Base-by-base conservation (phyloP, 2,797 vertebrate genomes). In the Peromyscus aztecus region DNA sequence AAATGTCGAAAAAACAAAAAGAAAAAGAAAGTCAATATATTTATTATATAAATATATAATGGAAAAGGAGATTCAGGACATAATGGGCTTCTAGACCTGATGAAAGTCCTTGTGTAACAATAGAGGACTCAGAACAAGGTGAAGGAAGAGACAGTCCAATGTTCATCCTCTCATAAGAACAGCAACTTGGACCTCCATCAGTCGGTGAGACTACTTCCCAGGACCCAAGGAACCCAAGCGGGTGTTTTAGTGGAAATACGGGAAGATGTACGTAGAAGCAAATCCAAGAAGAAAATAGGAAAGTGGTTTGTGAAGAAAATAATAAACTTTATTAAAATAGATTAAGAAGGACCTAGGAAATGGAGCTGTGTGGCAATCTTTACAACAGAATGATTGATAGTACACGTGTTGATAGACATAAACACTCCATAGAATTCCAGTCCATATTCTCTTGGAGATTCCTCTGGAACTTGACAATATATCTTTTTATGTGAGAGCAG, bases 291-390 rank as follows among this genome's bases (percentile, higher is more conserved):
- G 77, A 84, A 75, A 83, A 37, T 67, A 29, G 76, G 23, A 85
- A 95, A 75, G 9, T 67, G 17, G 19, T 81, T 95, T 85, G 29
- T 81, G 37, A 80, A 92, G 24, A 85, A 89, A 87, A 77, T n/a
- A 61, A 92, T 24, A 55, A 92, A 82, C 75, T 86, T 61, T 71
- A 92, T 61, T 86, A 82, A 87, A 81, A 77, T 12, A 81, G 65
- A 65, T 43, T n/a, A 52, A 87, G 55, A 19, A 49, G 16, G 8
- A n/a, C 12, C 43, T 71, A 77, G 49, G 43, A 63, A 75, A 57
- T 52, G 34, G 43, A 27, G 31, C 75, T n/a, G 24, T 37, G 43
- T 23, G 21, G 31, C 5, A 43, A 37, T 21, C 34, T 92, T 84
- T 89, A 34, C 19, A 81, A 31, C 19, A 23, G 31, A n/a, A 71